Evolutionary conservation across 2,113 vertebrate species (phyloP), one percentile per base, ranked within the genome.

Genomic region (Agelaius phoeniceus): DNA sequence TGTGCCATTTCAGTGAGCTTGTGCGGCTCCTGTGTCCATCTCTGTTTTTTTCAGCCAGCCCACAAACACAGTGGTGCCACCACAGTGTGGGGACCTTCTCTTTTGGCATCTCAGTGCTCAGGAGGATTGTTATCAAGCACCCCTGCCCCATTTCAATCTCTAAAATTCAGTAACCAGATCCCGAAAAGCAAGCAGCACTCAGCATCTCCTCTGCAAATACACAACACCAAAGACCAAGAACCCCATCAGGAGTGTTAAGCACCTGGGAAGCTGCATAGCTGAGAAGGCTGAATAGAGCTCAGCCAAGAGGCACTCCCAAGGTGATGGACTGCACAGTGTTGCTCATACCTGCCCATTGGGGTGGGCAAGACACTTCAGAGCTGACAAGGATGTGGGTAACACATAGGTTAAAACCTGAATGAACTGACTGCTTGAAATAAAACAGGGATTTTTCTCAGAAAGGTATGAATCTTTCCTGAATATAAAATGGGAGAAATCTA

Each of bases 1-100:
- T 5, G 1, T 68, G 58, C 43, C 63, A 44, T 67, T 85, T 90
- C 72, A 58, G 7, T 46, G 84, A 86, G 51, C 2, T 49, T 66
- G 27, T 4, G 0, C 6, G 0, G 51, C 67, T 86, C 37, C 55
- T 0, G 0, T 13, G 30, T 58, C 67, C 72, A 83, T 20, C 22
- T 8, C 35, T 23, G 4, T 0, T 33, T 63, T 46, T 90, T 79
- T 72, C 75, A 65, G 21, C 12, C 62, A 44, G 65, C 30, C 30
- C 57, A 75, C 59, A 94, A 77, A 72, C 22, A 37, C 37, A 63
- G 14, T 2, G 1, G 12, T 51, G 31, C 16, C 57, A 44, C 41
- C 30, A 48, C 21, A 30, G 7, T 1, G 3, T 11, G 54, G 9
- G 5, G 3, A 1, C 5, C 63, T 73, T 69, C 59, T 55, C 55